These are phyloP conservation scores for Scortum barcoo DNA, from an alignment of 2,113 vertebrate species.

Conservation along the genomic window DNA sequence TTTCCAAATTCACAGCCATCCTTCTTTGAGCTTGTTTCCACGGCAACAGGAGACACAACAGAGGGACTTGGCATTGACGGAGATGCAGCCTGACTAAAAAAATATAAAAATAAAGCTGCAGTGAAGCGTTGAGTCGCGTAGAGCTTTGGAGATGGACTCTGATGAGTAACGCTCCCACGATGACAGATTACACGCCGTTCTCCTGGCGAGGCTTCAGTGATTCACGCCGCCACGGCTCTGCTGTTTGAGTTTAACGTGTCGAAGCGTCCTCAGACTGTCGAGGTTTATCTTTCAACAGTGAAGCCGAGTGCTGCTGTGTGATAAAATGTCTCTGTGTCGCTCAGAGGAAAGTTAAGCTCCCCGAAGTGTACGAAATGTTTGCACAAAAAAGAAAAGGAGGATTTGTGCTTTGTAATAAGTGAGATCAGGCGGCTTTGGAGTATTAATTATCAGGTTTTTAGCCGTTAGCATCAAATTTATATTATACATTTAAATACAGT, in stretches of 20 bases:
- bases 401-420: neutral
- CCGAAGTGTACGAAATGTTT: neutral
- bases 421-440: neutral
- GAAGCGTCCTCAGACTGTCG: neutral
- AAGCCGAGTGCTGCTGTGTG: neutral
- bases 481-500: too few species aligned
- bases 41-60: slow-evolving; percentile 46
- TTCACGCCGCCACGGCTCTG: neutral
- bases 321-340: neutral
- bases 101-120: slow-evolving; percentile 7
- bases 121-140: neutral
- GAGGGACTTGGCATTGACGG: neutral
- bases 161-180: slow-evolving; percentile 56
- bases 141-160: neutral
- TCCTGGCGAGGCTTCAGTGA: slow-evolving; percentile 12
- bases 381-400: neutral
- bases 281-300: neutral
- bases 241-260: slow-evolving; percentile 3
- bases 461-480: neutral
- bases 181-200: slow-evolving; percentile 35
- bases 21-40: slow-evolving; percentile 33
- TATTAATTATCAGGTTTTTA: neutral
- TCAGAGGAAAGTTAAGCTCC: neutral
- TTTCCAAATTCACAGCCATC: neutral
- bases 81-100: slow-evolving; percentile 16